A percentile compares a stretch with the other conserved stretches of the same genome.
Evolutionary conservation across 1,140 invertebrate genomes (phyloP).

Genomic region (Proales similis): DNA sequence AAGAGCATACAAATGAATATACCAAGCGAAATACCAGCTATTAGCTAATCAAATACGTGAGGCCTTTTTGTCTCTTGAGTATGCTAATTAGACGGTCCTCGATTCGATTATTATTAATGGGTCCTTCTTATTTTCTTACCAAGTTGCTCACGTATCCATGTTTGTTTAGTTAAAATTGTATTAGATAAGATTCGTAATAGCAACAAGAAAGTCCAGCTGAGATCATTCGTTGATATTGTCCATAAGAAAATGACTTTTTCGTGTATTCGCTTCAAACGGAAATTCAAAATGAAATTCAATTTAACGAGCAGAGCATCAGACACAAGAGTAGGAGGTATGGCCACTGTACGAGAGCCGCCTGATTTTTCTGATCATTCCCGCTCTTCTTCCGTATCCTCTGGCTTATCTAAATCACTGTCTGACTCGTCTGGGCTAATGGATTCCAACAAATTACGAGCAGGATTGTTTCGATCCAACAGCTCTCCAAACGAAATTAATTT

Average conservation of each 20-base stretch:
- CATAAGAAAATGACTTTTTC: constrained; percentile 35
- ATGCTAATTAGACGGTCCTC: neutral
- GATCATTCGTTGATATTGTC: neutral
- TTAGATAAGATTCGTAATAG: neutral
- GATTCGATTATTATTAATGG: neutral
- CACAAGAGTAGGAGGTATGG: neutral
- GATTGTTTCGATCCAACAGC: neutral
- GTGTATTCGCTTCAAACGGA: constrained; percentile 32
- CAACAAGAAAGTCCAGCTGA: constrained; percentile 18
- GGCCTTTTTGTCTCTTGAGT: too few species aligned
- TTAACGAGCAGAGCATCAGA: constrained; percentile 6
- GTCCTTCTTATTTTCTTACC: neutral
- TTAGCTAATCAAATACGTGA: too few species aligned
- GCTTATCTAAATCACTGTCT: constrained; percentile 13
- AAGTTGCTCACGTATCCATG: constrained; percentile 16
- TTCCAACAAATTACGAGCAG: constrained; percentile 15
- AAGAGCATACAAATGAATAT: too few species aligned
- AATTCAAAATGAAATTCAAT: constrained; percentile 38
- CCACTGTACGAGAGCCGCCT: constrained; percentile 11
- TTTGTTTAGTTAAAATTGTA: neutral
- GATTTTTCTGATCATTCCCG: constrained; percentile 4
- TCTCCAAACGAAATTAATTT: neutral
- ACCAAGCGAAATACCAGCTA: too few species aligned
- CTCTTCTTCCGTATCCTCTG: constrained; percentile 1
- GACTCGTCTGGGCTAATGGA: constrained; percentile 3